Base-by-base conservation (phyloP, 2,888 invertebrate species). In the Ormia ochracea region DNA sequence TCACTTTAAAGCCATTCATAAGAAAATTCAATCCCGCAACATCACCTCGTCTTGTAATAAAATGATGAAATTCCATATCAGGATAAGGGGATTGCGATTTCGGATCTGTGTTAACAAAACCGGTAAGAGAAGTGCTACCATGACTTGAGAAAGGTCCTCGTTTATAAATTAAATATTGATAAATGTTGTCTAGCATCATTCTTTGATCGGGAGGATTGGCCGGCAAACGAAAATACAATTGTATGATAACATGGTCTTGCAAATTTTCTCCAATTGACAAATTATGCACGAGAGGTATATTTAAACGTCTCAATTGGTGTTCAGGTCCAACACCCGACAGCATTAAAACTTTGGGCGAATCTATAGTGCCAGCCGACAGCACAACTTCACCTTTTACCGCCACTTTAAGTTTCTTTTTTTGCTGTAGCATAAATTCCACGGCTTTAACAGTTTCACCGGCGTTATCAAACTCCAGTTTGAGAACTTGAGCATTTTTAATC, bases 181-280 rank as follows among this genome's bases (percentile, higher is more conserved):
- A 86, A 2, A 83, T 78, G 6, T 50, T 81, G 41, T 86, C 85
- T 0, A 86, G 43, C 0, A 73, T 6, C 2, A 82, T 79, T 87
- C 87, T 81, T 88, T 89, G 4, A 88, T 85, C 75, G 0, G 65
- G 21, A 0, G 72, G 38, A 3, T 63, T 19, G 0, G 83, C 58
- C 4, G 75, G 72, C 82, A 92, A 89, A 56, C 84, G 82, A 2
- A 85, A 81, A 14, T 84, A 68, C 4, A 84, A 5, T 19, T 83
- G 82, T 1, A 93, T 90, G 0, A 92, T 93, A 17, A 94, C 92
- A 86, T 96, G 95, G 85, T 96, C 95, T 87, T 95, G 94, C 0
- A 96, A 90, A 85, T 95, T 94, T 82, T 93, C 91, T 2, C 94
- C 94, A 0, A 95, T 94, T 0, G 70, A 74, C 5, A 87, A 66